phyloP scores from a whole-genome alignment of 2,113 vertebrate genomes.

The Phaethon lepturus region DNA sequence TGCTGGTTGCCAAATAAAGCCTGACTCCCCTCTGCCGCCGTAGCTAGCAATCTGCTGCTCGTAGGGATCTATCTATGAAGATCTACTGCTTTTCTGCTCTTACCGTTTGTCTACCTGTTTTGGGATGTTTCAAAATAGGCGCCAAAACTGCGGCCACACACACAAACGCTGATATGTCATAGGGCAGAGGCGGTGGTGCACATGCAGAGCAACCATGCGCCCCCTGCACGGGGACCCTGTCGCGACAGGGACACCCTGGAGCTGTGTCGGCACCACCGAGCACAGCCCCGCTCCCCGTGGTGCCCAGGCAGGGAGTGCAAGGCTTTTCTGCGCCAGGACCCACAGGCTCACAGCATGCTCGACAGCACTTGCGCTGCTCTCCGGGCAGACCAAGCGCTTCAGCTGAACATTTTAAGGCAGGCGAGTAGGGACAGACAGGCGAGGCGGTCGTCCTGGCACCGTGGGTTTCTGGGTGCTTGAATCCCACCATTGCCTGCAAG shows the following conservation, averaged over 20 bases:
- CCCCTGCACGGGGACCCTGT: not conserved
- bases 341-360: no score
- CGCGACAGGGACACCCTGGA: fast-evolving
- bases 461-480: not conserved
- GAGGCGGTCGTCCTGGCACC: fast-evolving
- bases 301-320: no score
- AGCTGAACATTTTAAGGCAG: no score
- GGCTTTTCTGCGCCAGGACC: fast-evolving
- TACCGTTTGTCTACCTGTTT: fast-evolving
- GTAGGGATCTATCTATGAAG: no score
- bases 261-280: fast-evolving
- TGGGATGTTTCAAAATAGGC: not conserved
- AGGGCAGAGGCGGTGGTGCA: fast-evolving
- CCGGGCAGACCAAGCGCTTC: not conserved
- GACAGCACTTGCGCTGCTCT: fast-evolving
- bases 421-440: not conserved
- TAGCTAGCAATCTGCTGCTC: no score
- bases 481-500: fast-evolving
- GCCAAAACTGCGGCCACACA: fast-evolving
- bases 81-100: not conserved
- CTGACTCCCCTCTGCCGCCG: fast-evolving
- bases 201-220: fast-evolving
- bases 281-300: fast-evolving
- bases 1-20: not conserved
- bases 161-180: fast-evolving